Evolutionary conservation across 2,113 vertebrate species (phyloP).

Genomic region (Hippocampus zosterae): DNA sequence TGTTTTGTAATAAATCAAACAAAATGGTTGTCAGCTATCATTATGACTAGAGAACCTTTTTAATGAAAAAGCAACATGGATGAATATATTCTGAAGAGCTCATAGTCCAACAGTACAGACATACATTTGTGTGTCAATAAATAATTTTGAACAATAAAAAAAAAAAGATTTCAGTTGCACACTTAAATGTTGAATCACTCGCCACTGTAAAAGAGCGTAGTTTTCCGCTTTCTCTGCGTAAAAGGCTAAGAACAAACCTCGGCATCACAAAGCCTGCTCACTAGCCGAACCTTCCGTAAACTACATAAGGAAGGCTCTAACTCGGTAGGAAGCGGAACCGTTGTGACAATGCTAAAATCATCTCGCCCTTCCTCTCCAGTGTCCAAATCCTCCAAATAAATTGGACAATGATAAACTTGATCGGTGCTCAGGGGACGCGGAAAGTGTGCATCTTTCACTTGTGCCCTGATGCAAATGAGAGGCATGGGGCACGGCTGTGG

Average conservation of each 20-base stretch:
- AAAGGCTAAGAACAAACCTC: neutral
- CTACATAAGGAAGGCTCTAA: conserved; percentile 58
- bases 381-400: conserved; percentile 52
- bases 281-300: conserved; percentile 63
- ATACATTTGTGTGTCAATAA: neutral
- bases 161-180: neutral
- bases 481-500: conserved; percentile 61
- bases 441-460: neutral
- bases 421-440: neutral
- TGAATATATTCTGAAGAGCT: neutral
- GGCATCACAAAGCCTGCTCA: conserved; percentile 55
- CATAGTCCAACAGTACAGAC: neutral
- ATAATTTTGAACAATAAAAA: neutral
- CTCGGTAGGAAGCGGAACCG: conserved; percentile 60
- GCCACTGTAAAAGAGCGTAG: neutral
- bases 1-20: neutral
- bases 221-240: neutral
- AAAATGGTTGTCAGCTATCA: neutral
- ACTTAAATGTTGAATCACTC: neutral
- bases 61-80: conserved; percentile 7
- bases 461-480: conserved; percentile 52
- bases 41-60: neutral
- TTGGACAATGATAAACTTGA: conserved; percentile 63
- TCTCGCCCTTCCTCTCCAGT: conserved; percentile 30
- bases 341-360: conserved; percentile 56